Evolutionary conservation across 2,113 vertebrate species (phyloP).

Genomic region (Terrapene triunguis): DNA sequence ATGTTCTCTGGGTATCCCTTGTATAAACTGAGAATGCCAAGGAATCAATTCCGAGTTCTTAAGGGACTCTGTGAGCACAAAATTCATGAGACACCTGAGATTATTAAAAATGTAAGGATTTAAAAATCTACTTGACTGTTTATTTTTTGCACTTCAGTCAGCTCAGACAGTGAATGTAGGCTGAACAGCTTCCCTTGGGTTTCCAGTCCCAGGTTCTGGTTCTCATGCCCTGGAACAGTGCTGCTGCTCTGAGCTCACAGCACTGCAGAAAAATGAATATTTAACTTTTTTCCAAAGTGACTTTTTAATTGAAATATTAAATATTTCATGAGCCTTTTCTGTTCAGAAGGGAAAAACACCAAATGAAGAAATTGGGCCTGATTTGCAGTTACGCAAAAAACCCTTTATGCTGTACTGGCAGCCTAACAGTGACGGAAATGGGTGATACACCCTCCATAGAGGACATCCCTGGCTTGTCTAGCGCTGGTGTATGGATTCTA

Average conservation of each 20-base stretch:
- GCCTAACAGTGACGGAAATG: not conserved
- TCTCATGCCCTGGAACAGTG: not conserved
- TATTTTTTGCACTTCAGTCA: not conserved
- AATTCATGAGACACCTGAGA: not conserved
- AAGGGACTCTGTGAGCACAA: not conserved
- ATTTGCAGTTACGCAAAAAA: accelerated
- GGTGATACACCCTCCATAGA: not conserved
- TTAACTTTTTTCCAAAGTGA: constrained; percentile 60
- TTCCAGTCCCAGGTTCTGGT: not conserved
- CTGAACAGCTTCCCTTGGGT: constrained; percentile 5
- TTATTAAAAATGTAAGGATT: not conserved
- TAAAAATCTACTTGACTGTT: not conserved
- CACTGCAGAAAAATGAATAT: constrained; percentile 51
- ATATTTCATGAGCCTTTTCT: constrained; percentile 66
- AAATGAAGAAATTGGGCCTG: not conserved
- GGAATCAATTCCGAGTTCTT: not conserved
- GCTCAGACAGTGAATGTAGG: not conserved
- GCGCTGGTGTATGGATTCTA: not conserved
- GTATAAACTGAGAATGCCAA: not conserved
- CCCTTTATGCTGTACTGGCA: not conserved
- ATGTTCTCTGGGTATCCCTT: not conserved
- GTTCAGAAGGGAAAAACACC: constrained; percentile 10
- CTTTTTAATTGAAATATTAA: constrained; percentile 67
- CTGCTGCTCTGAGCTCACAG: not conserved
- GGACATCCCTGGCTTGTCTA: not conserved